Evolutionary conservation across 2,888 invertebrate genomes (phyloP).

Genomic region (Linyphia triangularis): DNA sequence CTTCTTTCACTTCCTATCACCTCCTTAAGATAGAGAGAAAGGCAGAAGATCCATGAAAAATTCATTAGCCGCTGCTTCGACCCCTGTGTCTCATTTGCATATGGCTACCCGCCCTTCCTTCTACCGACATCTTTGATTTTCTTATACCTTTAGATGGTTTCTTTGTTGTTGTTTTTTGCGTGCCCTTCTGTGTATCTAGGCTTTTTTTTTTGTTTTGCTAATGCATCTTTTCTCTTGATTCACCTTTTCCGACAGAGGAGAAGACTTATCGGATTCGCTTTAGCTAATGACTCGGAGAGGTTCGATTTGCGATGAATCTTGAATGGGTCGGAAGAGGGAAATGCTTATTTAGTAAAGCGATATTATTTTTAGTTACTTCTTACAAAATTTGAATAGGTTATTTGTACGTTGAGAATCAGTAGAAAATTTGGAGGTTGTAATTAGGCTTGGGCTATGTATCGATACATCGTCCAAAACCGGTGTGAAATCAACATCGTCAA

Average conservation of each 20-base stretch:
- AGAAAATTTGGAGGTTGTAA: no score
- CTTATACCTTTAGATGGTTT: not conserved
- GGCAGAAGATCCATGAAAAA: conserved; percentile 71
- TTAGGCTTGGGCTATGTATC: no score
- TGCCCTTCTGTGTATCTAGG: not conserved
- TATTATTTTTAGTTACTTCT: no score
- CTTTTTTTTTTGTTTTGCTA: not conserved
- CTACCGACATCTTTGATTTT: not conserved
- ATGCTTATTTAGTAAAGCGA: conserved; percentile 43
- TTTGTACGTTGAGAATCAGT: no score
- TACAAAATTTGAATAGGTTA: no score
- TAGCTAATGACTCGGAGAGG: conserved; percentile 67
- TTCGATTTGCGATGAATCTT: conserved; percentile 63
- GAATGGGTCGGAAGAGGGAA: conserved; percentile 35
- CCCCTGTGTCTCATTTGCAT: conserved; percentile 61
- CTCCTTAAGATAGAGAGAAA: conserved; percentile 27
- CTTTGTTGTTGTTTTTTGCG: not conserved
- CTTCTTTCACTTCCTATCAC: conserved; percentile 48
- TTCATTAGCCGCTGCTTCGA: conserved; percentile 66
- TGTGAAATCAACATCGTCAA: no score
- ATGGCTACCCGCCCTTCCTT: conserved; percentile 13
- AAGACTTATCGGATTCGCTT: conserved; percentile 72
- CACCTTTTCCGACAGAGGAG: not conserved
- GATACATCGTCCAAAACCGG: no score
- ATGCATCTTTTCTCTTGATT: not conserved